phyloP scores from a whole-genome alignment of 53 echinoderm and acorn worm genomes.

The Luidia sarsii region DNA sequence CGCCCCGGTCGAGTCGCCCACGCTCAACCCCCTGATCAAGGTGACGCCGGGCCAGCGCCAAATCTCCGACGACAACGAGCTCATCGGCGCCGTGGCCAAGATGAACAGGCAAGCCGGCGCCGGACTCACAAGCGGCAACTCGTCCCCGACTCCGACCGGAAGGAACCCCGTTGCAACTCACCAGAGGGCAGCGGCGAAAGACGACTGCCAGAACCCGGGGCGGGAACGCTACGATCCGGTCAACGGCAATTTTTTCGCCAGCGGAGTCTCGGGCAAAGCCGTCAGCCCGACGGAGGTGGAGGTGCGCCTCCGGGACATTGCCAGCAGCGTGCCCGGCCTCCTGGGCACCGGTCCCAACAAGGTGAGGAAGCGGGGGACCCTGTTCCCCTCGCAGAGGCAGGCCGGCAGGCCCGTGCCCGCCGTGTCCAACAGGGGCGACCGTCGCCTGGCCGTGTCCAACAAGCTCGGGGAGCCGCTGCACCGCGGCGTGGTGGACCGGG shows the following conservation, averaged over 20 bases:
- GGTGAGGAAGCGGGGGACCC: slow-evolving; percentile 24
- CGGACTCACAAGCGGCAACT: background rate
- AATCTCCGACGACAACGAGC: slow-evolving; percentile 82
- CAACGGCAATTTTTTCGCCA: slow-evolving; percentile 45
- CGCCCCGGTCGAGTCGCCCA: slow-evolving; percentile 35
- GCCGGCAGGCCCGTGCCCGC: slow-evolving; percentile 33
- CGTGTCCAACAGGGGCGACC: background rate
- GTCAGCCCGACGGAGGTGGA: slow-evolving; percentile 22
- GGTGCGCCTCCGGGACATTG: background rate
- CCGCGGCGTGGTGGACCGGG: slow-evolving; percentile 85
- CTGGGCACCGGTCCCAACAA: slow-evolving; percentile 23
- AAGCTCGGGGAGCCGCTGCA: slow-evolving; percentile 75
- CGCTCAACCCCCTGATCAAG: slow-evolving; percentile 77
- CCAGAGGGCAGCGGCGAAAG: too few species aligned
- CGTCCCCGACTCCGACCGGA: slow-evolving; percentile 2
- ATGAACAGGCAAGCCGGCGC: background rate
- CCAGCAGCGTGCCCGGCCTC: slow-evolving; percentile 1
- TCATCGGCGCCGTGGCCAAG: slow-evolving; percentile 37
- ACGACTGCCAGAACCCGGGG: background rate
- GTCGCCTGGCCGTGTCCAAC: slow-evolving; percentile 17
- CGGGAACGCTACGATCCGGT: slow-evolving; percentile 24
- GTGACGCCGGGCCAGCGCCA: slow-evolving; percentile 83
- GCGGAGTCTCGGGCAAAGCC: slow-evolving; percentile 45
- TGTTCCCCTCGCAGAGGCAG: slow-evolving; percentile 40
- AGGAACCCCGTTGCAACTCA: too few species aligned